Evolutionary conservation across 2,113 vertebrate species (phyloP).

Genomic region (Rhegmatorhina hoffmannsi): DNA sequence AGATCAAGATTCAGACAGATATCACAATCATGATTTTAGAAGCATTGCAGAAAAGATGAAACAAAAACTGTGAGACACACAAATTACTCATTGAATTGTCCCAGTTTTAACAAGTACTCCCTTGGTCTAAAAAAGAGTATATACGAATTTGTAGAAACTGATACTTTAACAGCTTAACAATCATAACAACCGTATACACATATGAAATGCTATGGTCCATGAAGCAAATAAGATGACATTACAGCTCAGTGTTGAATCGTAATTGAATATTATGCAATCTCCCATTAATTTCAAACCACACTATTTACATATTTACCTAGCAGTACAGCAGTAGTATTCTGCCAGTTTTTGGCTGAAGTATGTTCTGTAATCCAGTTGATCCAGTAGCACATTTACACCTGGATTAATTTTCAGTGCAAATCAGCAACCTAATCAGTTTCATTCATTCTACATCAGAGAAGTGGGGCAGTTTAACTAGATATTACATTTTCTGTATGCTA

Average conservation of each 20-base stretch:
- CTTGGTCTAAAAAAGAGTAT: not conserved
- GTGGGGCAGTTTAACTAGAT: not conserved
- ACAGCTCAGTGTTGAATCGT: not conserved
- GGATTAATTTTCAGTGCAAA: not conserved
- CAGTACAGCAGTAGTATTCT: not conserved
- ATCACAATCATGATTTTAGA: not conserved
- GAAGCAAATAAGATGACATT: not conserved
- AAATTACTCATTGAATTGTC: not conserved
- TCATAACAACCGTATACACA: not conserved
- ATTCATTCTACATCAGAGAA: not conserved
- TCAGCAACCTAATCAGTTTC: rapidly evolving
- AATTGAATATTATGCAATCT: not conserved
- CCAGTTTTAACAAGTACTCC: not conserved
- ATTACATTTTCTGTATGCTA: not conserved
- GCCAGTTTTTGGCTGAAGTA: not conserved
- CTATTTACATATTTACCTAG: not conserved
- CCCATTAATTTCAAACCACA: not conserved
- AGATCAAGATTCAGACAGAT: not conserved
- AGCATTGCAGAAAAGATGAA: not conserved
- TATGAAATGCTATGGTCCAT: not conserved
- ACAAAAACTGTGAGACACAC: rapidly evolving
- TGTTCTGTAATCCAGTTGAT: not conserved
- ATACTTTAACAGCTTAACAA: not conserved
- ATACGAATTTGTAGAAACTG: not conserved
- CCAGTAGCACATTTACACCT: not conserved